Evolutionary conservation across 2,113 vertebrate species (phyloP), one percentile per base, ranked within the genome.

Genomic region (Eulemur macaco): DNA sequence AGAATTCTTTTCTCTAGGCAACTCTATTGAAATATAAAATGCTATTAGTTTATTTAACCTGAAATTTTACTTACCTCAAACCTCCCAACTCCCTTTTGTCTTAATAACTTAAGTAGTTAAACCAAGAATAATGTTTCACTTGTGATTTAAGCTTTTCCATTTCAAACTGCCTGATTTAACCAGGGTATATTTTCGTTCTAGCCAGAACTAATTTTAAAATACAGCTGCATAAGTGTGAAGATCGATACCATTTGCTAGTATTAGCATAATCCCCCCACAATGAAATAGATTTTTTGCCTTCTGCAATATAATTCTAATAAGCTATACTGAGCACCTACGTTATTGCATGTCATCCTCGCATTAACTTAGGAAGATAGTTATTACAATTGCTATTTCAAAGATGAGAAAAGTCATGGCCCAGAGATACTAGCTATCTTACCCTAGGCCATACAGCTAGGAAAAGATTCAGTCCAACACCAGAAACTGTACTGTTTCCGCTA

Each of bases 101-200:
- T 86, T 84, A 84, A 71, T 14, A 76, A 90, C 54, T 85, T 69
- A 71, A 81, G 23, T 58, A 94, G 82, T 68, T 60, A 66, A 84
- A 96, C 13, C n/a, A 50, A 93, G 50, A 34, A 81, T 37, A 83
- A 39, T 80, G 27, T 92, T 94, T 94, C 34, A 42, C 21, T 96
- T 91, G 89, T 78, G 78, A 96, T 47, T 31, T 15, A 89, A 83
- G 14, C 27, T 71, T 95, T 94, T 84, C 64, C 45, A 92, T 39
- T 86, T 95, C 87, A 92, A 96, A 81, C 58, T 96, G 47, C 29
- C 37, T 81, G 66, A 91, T 69, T 90, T 73, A 96, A 58, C 18
- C 17, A 82, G 9, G 69, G 54, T 68, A 50, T 82, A 8, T 63
- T 86, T 81, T 20, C 89, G 20, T 78, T 13, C 15, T 93, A 64